phyloP scores from a whole-genome alignment of 2,888 invertebrate genomes.

The Mystacides longicornis region DNA sequence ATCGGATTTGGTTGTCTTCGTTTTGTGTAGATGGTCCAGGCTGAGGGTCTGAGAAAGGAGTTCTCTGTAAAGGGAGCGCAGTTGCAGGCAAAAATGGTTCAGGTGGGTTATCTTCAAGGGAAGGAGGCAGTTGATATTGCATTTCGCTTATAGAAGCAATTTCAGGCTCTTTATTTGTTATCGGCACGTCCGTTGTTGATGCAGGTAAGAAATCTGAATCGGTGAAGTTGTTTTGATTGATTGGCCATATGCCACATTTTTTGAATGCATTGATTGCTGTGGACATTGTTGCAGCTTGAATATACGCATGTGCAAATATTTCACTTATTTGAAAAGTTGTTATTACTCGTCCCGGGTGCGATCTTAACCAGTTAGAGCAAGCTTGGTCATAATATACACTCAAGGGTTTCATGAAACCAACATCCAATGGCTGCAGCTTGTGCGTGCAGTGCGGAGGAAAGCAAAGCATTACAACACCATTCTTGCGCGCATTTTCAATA shows the following conservation, averaged over 20 bases:
- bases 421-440: conserved; percentile 6
- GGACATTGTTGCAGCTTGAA: conserved; percentile 1
- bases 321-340: background rate
- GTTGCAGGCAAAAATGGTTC: background rate
- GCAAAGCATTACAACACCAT: conserved; percentile 4
- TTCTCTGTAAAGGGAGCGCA: background rate
- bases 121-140: background rate
- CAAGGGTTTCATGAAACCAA: conserved; percentile 5
- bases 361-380: background rate
- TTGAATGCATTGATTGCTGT: conserved; percentile 4
- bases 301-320: conserved; percentile 2
- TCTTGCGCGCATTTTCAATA: conserved; percentile 4
- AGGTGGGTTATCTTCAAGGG: background rate
- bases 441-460: conserved; percentile 8
- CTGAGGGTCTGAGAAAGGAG: background rate
- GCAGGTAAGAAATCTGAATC: background rate
- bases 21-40: background rate
- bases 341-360: conserved; percentile 4
- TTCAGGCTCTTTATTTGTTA: background rate
- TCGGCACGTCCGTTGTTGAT: background rate
- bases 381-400: conserved; percentile 2
- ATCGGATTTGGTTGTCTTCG: background rate
- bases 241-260: conserved; percentile 7
- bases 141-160: background rate
- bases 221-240: background rate